These are phyloP conservation scores for Pseudoatta argentina DNA, from an alignment of 1,140 invertebrate species.

Conservation along the genomic window DNA sequence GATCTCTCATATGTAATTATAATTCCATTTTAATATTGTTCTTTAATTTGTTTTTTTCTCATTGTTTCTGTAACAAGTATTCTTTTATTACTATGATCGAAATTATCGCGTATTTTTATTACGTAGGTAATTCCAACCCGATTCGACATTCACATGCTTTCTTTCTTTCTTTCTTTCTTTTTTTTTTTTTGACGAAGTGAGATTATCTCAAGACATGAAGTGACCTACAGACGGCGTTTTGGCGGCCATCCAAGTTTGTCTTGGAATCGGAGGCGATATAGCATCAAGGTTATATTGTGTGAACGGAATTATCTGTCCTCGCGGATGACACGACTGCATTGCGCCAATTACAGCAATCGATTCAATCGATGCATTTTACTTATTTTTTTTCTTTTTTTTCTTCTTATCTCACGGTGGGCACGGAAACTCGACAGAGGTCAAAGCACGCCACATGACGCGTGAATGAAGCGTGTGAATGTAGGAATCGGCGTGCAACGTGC, in stretches of 20 bases:
- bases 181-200: conserved; percentile 61
- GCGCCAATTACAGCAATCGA: conserved; percentile 79
- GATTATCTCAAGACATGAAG: conserved; percentile 78
- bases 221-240: conserved; percentile 81
- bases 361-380: conserved; percentile 69
- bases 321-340: conserved; percentile 82
- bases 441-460: conserved; percentile 34
- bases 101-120: conserved; percentile 27
- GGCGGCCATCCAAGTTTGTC: conserved; percentile 83
- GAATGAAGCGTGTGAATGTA: conserved; percentile 24
- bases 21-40: conserved; percentile 23
- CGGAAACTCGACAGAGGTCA: conserved; percentile 21
- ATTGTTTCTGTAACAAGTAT: not conserved
- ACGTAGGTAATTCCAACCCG: conserved; percentile 8
- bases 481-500: conserved; percentile 18
- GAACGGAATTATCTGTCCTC: conserved; percentile 83
- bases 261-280: conserved; percentile 83
- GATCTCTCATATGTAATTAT: conserved; percentile 9
- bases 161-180: not conserved
- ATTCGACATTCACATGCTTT: conserved; percentile 16
- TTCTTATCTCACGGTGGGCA: not conserved
- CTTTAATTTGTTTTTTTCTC: not conserved
- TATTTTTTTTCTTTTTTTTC: conserved; percentile 30
- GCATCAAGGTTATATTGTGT: conserved; percentile 83
- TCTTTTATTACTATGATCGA: conserved; percentile 12